These are phyloP conservation scores for Boulengeromyrus knoepffleri DNA, from an alignment of 2,113 vertebrate genomes.

Conservation along the genomic window DNA sequence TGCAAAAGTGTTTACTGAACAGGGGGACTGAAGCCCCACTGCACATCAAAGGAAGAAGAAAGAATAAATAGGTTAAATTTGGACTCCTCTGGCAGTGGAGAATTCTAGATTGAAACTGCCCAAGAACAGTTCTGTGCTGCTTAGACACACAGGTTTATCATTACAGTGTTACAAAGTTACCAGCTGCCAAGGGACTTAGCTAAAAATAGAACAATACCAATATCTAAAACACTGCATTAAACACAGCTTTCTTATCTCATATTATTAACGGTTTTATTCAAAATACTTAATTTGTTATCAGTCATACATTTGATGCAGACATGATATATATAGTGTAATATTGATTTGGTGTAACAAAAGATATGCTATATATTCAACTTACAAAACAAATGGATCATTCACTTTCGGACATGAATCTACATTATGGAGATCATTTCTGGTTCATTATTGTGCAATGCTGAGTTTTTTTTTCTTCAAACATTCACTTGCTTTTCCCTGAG, in stretches of 20 bases:
- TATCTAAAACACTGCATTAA: not conserved
- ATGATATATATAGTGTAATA: not conserved
- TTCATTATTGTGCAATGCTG: not conserved
- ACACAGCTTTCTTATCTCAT: not conserved
- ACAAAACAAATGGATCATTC: not conserved
- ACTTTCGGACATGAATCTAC: not conserved
- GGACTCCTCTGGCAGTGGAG: not conserved
- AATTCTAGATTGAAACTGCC: not conserved
- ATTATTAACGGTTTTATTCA: not conserved
- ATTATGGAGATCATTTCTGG: not conserved
- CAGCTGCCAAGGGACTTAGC: not conserved
- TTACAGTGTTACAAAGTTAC: not conserved
- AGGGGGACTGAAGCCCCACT: not conserved
- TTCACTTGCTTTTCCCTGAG: not conserved
- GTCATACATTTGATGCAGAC: not conserved
- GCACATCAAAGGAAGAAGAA: not conserved
- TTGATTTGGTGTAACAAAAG: not conserved
- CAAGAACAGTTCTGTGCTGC: not conserved
- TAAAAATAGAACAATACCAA: not conserved
- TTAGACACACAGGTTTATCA: not conserved
- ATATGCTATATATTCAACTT: not conserved
- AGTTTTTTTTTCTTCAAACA: not conserved
- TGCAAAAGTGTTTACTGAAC: not conserved
- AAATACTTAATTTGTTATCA: not conserved
- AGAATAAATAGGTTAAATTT: not conserved